Evolutionary conservation across 2,113 vertebrate species (phyloP).

Genomic region (Saguinus imperator): DNA sequence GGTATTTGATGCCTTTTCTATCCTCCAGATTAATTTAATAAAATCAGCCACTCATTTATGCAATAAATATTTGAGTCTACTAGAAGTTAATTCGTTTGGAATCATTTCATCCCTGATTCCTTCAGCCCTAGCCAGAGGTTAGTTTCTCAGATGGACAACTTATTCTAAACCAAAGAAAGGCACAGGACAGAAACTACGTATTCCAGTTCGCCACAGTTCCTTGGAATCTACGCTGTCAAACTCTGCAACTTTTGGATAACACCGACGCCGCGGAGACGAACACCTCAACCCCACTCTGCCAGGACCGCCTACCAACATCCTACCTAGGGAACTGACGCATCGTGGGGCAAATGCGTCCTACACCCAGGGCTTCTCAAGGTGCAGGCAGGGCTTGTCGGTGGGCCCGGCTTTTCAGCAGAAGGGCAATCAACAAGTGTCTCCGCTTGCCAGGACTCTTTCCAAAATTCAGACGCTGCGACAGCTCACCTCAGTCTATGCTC

Average conservation of each 20-base stretch:
- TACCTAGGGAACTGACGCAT: not conserved
- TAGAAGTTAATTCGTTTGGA: not conserved
- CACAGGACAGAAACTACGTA: not conserved
- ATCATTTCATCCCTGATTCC: not conserved
- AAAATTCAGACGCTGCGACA: not conserved
- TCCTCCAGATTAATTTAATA: not conserved
- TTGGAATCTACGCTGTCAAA: not conserved
- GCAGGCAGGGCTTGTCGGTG: not conserved
- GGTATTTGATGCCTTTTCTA: not conserved
- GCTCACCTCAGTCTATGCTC: not conserved
- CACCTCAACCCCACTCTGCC: not conserved
- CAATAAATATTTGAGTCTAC: not conserved
- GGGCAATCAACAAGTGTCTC: constrained; percentile 67
- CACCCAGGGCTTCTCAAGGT: not conserved
- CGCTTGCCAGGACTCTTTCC: not conserved
- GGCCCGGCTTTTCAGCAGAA: not conserved
- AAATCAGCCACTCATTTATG: not conserved
- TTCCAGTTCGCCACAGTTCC: not conserved
- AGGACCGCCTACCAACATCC: not conserved
- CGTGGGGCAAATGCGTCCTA: not conserved
- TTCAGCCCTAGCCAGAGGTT: not conserved
- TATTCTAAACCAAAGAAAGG: not conserved
- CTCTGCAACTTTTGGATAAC: not conserved
- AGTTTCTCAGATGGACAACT: not conserved
- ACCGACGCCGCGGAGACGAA: not conserved